Conservation (phyloP, 2,888 invertebrate genomes). For the Subacronicta megacephala region DNA sequence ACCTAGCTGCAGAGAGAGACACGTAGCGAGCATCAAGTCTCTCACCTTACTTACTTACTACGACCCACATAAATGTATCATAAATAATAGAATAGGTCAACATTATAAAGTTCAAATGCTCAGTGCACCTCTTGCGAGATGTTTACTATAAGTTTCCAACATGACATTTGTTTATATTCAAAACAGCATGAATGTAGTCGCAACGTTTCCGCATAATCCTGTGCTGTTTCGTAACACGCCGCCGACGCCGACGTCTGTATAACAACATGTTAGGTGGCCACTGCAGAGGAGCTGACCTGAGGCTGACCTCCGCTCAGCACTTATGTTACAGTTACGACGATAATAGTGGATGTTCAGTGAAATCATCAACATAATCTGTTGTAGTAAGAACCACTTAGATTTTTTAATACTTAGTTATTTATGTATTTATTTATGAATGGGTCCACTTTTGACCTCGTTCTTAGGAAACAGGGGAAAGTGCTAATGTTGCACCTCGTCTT, state of each 20-base stretch:
- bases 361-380: not conserved
- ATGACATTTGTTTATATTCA: not conserved
- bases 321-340: not conserved
- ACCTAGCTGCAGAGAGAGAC: too few species aligned
- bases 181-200: not conserved
- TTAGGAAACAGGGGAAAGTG: not conserved
- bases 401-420: not conserved
- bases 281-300: not conserved
- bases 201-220: not conserved
- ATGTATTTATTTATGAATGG: not conserved
- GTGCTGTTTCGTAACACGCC: not conserved
- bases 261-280: not conserved
- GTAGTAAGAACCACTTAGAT: not conserved
- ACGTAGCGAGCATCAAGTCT: too few species aligned
- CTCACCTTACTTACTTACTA: too few species aligned
- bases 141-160: not conserved
- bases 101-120: not conserved
- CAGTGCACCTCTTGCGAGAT: not conserved
- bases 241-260: not conserved
- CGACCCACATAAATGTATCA: too few species aligned
- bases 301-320: not conserved
- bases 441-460: not conserved
- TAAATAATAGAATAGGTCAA: too few species aligned
- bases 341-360: not conserved
- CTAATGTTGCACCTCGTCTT: not conserved